A percentile compares a stretch with the other conserved stretches of the same genome.
These are phyloP conservation scores for Choloepus hoffmanni DNA, from an alignment of 2,113 vertebrate species.

Conservation along the genomic window DNA sequence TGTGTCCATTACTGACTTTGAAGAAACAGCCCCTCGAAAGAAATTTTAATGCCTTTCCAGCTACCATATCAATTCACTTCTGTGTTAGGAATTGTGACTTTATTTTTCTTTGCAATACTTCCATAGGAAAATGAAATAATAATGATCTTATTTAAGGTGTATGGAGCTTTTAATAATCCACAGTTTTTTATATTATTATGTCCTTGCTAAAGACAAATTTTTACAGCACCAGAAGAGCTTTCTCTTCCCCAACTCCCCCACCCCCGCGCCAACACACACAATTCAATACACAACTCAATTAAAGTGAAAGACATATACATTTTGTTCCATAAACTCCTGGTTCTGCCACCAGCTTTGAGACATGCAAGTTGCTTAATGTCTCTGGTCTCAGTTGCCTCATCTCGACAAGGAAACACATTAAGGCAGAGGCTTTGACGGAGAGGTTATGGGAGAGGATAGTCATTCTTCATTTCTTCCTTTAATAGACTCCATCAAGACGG, in stretches of 20 bases:
- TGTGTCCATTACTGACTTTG: background rate
- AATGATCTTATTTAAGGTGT: background rate
- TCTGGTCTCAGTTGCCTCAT: background rate
- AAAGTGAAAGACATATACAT: background rate
- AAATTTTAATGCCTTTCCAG: background rate
- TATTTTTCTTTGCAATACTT: background rate
- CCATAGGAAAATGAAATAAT: background rate
- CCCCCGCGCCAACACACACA: background rate
- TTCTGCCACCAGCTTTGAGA: background rate
- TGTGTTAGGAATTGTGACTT: background rate
- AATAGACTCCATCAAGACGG: background rate
- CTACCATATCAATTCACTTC: background rate
- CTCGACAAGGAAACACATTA: background rate
- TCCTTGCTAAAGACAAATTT: background rate
- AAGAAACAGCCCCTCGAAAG: background rate
- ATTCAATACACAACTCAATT: background rate
- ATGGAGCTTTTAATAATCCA: background rate
- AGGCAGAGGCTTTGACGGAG: background rate
- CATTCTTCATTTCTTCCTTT: background rate
- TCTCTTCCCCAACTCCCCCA: background rate
- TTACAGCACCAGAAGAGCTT: background rate
- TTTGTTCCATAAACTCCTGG: background rate
- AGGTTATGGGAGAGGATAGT: too few species aligned
- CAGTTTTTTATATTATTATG: background rate
- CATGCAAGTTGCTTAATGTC: background rate